These are phyloP conservation scores for Fulica atra DNA, from an alignment of 2,113 vertebrate species.

Conservation along the genomic window DNA sequence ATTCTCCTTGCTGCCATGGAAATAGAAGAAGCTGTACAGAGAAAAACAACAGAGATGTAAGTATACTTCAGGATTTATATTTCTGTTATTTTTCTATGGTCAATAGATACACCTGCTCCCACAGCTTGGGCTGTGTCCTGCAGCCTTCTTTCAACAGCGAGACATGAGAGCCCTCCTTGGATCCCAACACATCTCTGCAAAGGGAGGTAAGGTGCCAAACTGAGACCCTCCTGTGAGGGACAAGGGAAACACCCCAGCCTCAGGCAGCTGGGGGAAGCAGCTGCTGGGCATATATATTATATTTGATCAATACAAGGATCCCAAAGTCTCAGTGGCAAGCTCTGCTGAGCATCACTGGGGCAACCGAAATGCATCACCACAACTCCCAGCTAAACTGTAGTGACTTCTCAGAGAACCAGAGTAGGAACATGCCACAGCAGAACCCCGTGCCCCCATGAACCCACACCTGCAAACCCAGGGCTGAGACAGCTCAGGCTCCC, in stretches of 20 bases:
- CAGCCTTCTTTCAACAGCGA: background rate
- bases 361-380: background rate
- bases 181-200: background rate
- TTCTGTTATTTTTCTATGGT: background rate
- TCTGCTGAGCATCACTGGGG: background rate
- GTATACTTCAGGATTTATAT: background rate
- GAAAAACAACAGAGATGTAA: background rate
- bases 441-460: fast-evolving
- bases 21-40: background rate
- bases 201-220: background rate
- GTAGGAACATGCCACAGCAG: background rate
- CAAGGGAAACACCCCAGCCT: background rate
- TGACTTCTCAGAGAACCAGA: background rate
- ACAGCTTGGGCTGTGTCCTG: background rate
- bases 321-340: background rate
- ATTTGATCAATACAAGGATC: fast-evolving
- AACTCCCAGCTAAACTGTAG: background rate
- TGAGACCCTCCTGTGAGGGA: background rate
- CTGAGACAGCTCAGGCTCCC: background rate
- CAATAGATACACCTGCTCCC: background rate
- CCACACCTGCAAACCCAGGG: background rate
- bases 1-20: background rate
- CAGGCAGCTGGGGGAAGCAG: background rate
- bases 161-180: background rate
- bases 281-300: background rate